phyloP scores from a whole-genome alignment of 2,113 vertebrate species.

The Alethe castanea region DNA sequence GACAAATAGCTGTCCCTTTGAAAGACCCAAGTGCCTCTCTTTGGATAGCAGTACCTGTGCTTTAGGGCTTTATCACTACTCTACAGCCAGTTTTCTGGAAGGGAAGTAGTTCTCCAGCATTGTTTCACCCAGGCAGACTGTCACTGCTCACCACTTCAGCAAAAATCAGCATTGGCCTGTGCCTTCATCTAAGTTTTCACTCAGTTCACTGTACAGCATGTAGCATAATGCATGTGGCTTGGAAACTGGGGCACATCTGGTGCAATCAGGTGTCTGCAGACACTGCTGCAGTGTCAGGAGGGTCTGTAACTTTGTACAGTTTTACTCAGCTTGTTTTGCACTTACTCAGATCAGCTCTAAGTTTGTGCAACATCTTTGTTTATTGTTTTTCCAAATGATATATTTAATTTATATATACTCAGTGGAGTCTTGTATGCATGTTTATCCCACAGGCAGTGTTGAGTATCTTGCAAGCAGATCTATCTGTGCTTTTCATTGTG shows the following conservation, averaged over 20 bases:
- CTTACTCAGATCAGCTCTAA: not conserved
- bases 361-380: not conserved
- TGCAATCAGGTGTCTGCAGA: not conserved
- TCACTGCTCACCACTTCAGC: not conserved
- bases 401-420: not conserved
- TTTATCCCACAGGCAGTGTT: slow-evolving; percentile 21
- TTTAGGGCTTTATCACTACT: not conserved
- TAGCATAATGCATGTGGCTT: not conserved
- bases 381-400: not conserved
- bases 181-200: not conserved
- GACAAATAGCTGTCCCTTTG: not conserved
- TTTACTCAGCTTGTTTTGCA: not conserved
- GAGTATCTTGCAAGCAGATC: not conserved
- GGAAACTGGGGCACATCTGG: not conserved
- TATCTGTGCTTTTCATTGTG: not conserved
- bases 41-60: not conserved
- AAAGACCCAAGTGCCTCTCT: not conserved
- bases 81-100: not conserved
- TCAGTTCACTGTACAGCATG: not conserved
- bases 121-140: not conserved
- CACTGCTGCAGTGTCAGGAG: not conserved
- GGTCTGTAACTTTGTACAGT: not conserved
- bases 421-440: not conserved
- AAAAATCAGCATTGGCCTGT: not conserved
- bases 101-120: not conserved